A percentile compares a stretch with the other conserved stretches of the same genome.
Evolutionary conservation across 2,888 invertebrate species (phyloP).

Genomic region (Brachypterus glaber): DNA sequence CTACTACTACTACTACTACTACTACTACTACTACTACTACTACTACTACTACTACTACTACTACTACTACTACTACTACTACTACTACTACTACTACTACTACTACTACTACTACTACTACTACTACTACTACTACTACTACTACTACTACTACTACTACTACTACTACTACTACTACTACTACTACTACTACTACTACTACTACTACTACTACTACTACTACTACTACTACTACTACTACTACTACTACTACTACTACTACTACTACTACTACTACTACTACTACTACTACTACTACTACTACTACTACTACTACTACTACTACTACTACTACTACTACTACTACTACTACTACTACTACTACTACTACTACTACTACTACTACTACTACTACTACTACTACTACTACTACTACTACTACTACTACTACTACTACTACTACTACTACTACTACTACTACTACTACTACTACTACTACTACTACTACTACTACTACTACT

Average conservation of each 20-base stretch:
- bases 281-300: constrained; percentile 2
- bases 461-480: constrained; percentile 2
- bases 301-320: constrained; percentile 1
- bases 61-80: constrained; percentile 2
- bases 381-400: constrained; percentile 2
- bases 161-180: constrained; percentile 2
- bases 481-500: constrained; percentile 1
- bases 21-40: constrained; percentile 2
- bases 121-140: constrained; percentile 2
- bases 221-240: constrained; percentile 2
- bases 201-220: constrained; percentile 2
- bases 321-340: constrained; percentile 2
- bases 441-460: constrained; percentile 2
- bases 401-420: constrained; percentile 2
- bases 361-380: constrained; percentile 2
- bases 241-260: constrained; percentile 2
- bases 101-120: constrained; percentile 1
- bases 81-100: constrained; percentile 2
- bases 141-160: constrained; percentile 2
- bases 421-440: constrained; percentile 2
- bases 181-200: constrained; percentile 2
- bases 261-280: constrained; percentile 2
- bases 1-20: constrained; percentile 2
- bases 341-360: constrained; percentile 2
- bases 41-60: constrained; percentile 2